Percentiles rank a stretch among this genome's conserved stretches.
Conservation (phyloP, 1,140 invertebrate genomes). For the Lysiphlebus fabarum region DNA sequence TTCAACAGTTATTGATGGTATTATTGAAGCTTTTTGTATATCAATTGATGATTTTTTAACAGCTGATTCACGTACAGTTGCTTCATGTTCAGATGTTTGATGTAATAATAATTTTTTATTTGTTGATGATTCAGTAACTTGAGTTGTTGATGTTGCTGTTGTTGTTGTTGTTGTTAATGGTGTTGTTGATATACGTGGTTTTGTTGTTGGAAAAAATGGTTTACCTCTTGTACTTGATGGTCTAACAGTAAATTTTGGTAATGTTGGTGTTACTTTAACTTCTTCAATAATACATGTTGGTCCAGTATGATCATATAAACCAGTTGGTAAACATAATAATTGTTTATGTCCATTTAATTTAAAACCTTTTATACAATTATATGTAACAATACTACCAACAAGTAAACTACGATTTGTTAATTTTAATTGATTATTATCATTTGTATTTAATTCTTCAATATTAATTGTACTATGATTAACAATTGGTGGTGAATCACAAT, state of each 20-base stretch:
- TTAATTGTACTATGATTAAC: slow-evolving; percentile 71
- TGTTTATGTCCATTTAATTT: slow-evolving; percentile 66
- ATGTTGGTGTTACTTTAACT: slow-evolving; percentile 23
- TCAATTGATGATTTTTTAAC: slow-evolving; percentile 42
- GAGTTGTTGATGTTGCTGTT: slow-evolving; percentile 15
- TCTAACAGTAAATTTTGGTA: slow-evolving; percentile 31
- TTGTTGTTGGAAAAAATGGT: slow-evolving; percentile 44
- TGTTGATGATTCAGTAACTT: background rate
- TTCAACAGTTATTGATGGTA: slow-evolving; percentile 26
- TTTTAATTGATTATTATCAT: slow-evolving; percentile 25
- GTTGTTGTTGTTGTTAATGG: slow-evolving; percentile 39
- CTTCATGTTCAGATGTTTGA: slow-evolving; percentile 38
- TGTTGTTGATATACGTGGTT: slow-evolving; percentile 35
- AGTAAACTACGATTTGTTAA: slow-evolving; percentile 58
- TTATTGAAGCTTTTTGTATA: slow-evolving; percentile 35
- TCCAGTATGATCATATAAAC: slow-evolving; percentile 73
- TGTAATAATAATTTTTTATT: slow-evolving; percentile 24
- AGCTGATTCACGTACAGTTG: slow-evolving; percentile 44
- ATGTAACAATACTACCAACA: slow-evolving; percentile 71
- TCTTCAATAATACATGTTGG: slow-evolving; percentile 62
- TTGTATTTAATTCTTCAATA: slow-evolving; percentile 53
- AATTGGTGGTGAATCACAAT: slow-evolving; percentile 69
- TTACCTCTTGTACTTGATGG: slow-evolving; percentile 35
- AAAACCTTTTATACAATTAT: slow-evolving; percentile 71
- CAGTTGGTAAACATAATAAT: slow-evolving; percentile 71